Evolutionary conservation across 2,888 invertebrate species (phyloP).

Genomic region (Tiliacea citrago): DNA sequence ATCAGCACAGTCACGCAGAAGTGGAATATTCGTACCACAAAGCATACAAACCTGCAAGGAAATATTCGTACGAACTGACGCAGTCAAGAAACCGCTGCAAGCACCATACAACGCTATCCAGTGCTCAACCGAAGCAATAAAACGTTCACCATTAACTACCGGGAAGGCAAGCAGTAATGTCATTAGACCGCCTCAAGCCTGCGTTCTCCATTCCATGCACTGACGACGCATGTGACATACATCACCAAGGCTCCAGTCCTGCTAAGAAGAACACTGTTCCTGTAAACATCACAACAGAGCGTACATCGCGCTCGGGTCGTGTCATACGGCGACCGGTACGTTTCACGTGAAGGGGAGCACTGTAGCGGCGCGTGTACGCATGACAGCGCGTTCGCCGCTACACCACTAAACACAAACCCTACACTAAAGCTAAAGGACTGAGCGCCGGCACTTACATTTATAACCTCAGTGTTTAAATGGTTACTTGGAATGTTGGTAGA

Average conservation of each 20-base stretch:
- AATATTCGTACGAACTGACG: slow-evolving; percentile 46
- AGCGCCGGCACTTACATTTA: too few species aligned
- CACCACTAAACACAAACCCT: too few species aligned
- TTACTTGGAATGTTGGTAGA: too few species aligned
- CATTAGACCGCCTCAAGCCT: slow-evolving; percentile 38
- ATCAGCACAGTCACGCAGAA: background rate
- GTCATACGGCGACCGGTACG: slow-evolving; percentile 10
- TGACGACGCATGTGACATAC: background rate
- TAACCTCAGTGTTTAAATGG: too few species aligned
- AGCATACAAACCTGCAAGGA: slow-evolving; percentile 31
- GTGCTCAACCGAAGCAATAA: slow-evolving; percentile 33
- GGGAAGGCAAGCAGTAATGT: slow-evolving; percentile 14
- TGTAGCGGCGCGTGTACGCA: background rate
- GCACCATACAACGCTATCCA: slow-evolving; percentile 30
- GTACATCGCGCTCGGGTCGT: slow-evolving; percentile 2
- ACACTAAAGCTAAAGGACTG: too few species aligned
- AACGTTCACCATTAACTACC: slow-evolving; percentile 31
- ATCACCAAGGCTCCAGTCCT: background rate
- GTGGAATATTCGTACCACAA: slow-evolving; percentile 26
- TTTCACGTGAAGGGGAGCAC: slow-evolving; percentile 18
- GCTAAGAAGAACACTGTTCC: background rate
- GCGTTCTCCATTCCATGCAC: slow-evolving; percentile 22
- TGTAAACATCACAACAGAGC: background rate
- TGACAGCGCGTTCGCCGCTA: background rate
- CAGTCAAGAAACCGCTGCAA: slow-evolving; percentile 29